phyloP scores from a whole-genome alignment of 2,888 invertebrate genomes.

The Drosophila multiciliata region DNA sequence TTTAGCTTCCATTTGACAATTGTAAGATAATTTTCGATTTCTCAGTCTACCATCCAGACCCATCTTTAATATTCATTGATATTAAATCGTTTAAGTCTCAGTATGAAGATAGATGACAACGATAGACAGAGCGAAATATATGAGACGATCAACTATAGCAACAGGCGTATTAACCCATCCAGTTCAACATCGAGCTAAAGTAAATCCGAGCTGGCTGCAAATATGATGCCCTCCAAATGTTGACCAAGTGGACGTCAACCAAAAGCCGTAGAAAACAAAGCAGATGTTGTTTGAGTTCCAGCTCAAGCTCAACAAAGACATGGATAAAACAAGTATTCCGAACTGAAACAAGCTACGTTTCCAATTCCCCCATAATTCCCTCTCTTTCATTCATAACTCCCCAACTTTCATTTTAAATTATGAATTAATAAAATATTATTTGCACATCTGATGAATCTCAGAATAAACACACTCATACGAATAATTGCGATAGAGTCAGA shows the following conservation, averaged over 20 bases:
- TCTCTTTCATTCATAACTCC: background rate
- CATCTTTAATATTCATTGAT: background rate
- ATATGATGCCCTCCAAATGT: background rate
- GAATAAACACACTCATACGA: background rate
- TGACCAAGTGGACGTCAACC: background rate
- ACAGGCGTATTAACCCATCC: background rate
- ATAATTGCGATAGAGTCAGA: background rate
- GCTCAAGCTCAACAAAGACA: background rate
- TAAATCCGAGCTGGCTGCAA: background rate
- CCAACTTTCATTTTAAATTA: background rate
- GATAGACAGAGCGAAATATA: background rate
- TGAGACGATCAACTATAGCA: background rate
- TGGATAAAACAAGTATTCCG: background rate
- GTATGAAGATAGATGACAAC: background rate
- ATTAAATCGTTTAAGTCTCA: no score
- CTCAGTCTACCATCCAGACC: background rate
- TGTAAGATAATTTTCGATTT: background rate
- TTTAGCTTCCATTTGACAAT: background rate
- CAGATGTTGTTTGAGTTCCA: background rate
- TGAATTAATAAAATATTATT: background rate
- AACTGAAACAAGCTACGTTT: background rate
- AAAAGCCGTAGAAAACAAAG: background rate
- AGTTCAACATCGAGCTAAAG: background rate
- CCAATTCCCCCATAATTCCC: background rate
- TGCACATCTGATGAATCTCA: background rate